Percentiles rank a stretch among this genome's conserved stretches.
Conservation (phyloP, 2,797 vertebrate genomes). For the Channallabes apus region DNA sequence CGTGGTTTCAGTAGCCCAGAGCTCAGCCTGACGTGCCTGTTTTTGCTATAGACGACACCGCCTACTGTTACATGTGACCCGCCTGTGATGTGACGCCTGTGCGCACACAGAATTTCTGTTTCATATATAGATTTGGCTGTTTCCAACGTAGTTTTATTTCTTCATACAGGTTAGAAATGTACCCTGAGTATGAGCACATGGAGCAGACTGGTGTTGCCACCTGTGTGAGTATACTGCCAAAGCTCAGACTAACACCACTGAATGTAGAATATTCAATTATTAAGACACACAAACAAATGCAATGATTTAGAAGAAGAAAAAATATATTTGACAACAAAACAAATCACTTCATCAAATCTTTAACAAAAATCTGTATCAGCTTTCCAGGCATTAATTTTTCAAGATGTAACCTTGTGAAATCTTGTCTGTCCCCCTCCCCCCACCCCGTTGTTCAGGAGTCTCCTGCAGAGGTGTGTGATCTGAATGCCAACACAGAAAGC, state of each 20-base stretch:
- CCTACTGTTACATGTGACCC: too few relatives aligned
- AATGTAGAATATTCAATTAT: not conserved
- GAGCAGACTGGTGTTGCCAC: constrained; percentile 65
- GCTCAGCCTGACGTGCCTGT: too few relatives aligned
- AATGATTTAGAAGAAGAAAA: too few relatives aligned
- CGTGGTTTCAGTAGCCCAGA: too few relatives aligned
- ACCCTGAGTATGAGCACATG: constrained; percentile 67
- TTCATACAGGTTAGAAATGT: constrained; percentile 66
- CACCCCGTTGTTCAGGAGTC: constrained; percentile 56
- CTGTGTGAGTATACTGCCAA: constrained; percentile 65
- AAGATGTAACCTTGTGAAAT: not conserved
- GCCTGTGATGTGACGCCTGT: too few relatives aligned
- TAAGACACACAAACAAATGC: too few relatives aligned
- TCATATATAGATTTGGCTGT: not conserved
- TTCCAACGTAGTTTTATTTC: constrained; percentile 34
- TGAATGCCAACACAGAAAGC: constrained; percentile 73
- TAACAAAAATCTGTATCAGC: too few relatives aligned
- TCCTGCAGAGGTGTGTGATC: constrained; percentile 62
- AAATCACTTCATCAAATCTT: too few relatives aligned
- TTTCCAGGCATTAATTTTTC: too few relatives aligned
- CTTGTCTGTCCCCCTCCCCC: not conserved
- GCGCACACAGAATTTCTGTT: too few relatives aligned
- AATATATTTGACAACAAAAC: too few relatives aligned
- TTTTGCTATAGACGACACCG: too few relatives aligned
- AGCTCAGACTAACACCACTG: not conserved